These are phyloP conservation scores for Drosophila incognita DNA, from an alignment of 2,888 invertebrate species.

Conservation along the genomic window DNA sequence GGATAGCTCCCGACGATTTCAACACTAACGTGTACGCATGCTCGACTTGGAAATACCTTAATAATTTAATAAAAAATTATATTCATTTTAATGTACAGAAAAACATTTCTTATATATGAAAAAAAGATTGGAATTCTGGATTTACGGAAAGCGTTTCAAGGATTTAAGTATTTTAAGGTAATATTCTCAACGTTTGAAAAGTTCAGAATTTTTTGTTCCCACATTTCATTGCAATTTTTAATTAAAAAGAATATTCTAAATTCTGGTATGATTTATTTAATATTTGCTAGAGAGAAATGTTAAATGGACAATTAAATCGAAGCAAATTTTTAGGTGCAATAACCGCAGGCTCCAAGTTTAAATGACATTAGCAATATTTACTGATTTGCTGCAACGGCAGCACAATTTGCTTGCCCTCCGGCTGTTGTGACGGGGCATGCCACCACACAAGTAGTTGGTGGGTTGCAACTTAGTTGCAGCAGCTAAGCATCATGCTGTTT, in stretches of 20 bases:
- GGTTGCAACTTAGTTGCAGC: constrained; percentile 26
- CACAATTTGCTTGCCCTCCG: constrained; percentile 48
- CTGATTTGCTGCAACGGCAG: constrained; percentile 33
- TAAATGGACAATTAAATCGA: neutral
- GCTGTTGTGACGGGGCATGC: constrained; percentile 31
- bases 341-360: neutral
- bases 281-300: neutral
- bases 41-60: constrained; percentile 13
- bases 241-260: neutral
- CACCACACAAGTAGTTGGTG: constrained; percentile 13
- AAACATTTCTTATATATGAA: neutral
- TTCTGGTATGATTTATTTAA: neutral
- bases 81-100: neutral
- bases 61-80: no score
- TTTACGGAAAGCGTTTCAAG: neutral
- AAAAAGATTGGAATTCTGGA: neutral
- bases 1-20: constrained; percentile 13
- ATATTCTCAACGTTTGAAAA: neutral
- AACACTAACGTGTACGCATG: neutral
- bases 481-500: constrained; percentile 59
- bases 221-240: neutral
- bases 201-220: neutral
- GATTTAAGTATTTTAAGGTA: neutral
- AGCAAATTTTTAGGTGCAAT: neutral
- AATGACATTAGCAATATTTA: constrained; percentile 7